Evolutionary conservation across 2,797 vertebrate species (phyloP).

Genomic region (Betta splendens): DNA sequence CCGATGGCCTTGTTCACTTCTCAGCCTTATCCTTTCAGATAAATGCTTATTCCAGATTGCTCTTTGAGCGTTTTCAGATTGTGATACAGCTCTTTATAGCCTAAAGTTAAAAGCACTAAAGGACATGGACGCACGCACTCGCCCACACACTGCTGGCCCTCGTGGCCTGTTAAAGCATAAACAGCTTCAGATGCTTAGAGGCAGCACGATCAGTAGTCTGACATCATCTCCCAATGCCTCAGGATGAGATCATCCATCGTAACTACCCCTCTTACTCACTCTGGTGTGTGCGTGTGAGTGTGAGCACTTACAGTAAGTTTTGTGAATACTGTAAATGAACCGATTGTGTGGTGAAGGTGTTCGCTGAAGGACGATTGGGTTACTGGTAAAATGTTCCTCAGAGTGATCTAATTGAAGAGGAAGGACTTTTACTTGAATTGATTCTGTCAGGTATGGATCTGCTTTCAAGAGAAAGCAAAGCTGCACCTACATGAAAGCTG

Average conservation of each 20-base stretch:
- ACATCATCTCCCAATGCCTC: slow-evolving; percentile 68
- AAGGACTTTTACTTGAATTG: slow-evolving; percentile 60
- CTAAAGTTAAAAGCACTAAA: not conserved
- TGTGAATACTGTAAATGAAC: not conserved
- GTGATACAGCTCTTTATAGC: not conserved
- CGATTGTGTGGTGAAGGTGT: slow-evolving; percentile 30
- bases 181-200: slow-evolving; percentile 29
- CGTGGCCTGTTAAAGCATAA: slow-evolving; percentile 47
- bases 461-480: slow-evolving; percentile 32
- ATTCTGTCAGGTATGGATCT: slow-evolving; percentile 19
- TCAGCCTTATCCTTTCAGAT: not conserved
- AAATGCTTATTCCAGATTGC: not conserved
- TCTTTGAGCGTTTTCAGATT: not conserved
- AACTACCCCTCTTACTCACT: slow-evolving; percentile 47
- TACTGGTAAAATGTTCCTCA: slow-evolving; percentile 23
- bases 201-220: slow-evolving; percentile 63
- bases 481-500: slow-evolving; percentile 12
- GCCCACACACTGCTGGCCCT: slow-evolving; percentile 2
- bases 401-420: slow-evolving; percentile 58
- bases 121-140: slow-evolving; percentile 1
- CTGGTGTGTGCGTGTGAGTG: slow-evolving; percentile 6
- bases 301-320: not conserved
- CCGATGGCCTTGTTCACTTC: not conserved
- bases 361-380: slow-evolving; percentile 40
- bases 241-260: slow-evolving; percentile 69